Conservation (phyloP, 2,797 vertebrate genomes). For the Channallabes apus region DNA sequence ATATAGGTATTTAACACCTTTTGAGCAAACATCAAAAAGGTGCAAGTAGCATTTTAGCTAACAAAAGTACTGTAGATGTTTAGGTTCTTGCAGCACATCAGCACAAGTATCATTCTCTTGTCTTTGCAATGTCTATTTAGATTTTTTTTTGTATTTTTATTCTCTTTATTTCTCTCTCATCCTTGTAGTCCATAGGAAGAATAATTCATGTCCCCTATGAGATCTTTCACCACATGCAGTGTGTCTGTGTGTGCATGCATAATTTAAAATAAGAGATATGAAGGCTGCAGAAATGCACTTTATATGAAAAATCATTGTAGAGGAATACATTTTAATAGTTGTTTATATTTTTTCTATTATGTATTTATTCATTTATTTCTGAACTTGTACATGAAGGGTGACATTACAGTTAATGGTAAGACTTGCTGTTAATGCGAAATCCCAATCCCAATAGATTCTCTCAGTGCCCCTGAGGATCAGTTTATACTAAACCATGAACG, state of each 20-base stretch:
- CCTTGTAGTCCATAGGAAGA: background rate
- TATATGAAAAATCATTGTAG: too few relatives aligned
- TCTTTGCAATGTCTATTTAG: background rate
- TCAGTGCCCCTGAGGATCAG: background rate
- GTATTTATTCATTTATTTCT: background rate
- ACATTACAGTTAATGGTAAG: background rate
- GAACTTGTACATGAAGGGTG: background rate
- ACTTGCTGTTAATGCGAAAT: background rate
- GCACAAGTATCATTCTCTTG: background rate
- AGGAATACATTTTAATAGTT: background rate
- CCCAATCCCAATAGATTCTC: background rate
- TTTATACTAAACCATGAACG: background rate
- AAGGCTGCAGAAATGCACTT: background rate
- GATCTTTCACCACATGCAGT: background rate
- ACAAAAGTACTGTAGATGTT: background rate
- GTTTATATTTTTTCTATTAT: background rate
- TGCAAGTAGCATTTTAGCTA: too few relatives aligned
- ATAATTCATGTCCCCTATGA: slow-evolving; percentile 33
- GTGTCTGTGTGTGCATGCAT: background rate
- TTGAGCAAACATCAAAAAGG: background rate
- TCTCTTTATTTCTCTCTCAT: background rate
- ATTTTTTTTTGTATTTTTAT: background rate
- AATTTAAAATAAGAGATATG: background rate
- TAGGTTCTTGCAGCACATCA: background rate
- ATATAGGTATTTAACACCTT: background rate